Conservation (phyloP, 2,113 vertebrate species). For the Telmatochromis bifrenatus region DNA sequence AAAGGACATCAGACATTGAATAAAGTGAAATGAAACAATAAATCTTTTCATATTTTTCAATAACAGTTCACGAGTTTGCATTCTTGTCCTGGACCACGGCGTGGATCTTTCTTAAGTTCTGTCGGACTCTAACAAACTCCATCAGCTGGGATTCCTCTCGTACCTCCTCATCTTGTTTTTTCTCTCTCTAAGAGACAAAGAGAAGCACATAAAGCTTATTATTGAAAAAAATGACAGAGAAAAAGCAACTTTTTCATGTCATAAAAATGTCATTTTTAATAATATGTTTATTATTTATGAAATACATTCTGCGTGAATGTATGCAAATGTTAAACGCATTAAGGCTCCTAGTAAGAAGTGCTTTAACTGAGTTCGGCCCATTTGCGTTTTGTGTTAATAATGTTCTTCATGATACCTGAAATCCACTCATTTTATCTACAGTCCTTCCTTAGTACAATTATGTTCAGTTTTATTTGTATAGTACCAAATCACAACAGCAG, state of each 20-base stretch:
- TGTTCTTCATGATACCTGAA: background rate
- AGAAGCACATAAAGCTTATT: background rate
- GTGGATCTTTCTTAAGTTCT: slow-evolving; percentile 69
- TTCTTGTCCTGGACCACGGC: slow-evolving; percentile 41
- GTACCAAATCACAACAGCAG: background rate
- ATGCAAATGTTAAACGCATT: background rate
- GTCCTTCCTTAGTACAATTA: background rate
- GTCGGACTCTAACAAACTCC: slow-evolving; percentile 66
- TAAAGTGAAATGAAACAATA: background rate
- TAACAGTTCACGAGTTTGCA: background rate
- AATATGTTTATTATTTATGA: background rate
- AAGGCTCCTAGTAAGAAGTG: background rate
- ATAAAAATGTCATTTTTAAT: fast-evolving
- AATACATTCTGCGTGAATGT: background rate
- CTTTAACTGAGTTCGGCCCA: background rate
- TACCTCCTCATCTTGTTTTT: slow-evolving; percentile 42
- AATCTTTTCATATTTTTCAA: background rate
- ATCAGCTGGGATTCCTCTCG: slow-evolving; percentile 54
- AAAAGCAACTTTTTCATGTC: background rate
- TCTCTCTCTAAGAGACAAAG: slow-evolving; percentile 40
- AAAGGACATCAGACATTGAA: background rate
- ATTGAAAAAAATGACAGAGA: background rate
- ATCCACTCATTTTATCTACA: background rate
- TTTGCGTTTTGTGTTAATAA: background rate
- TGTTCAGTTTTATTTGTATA: background rate